Base-by-base conservation (phyloP, 30 jellyfish, hydroid and myxozoan species). In the Rhopilema esculentum region DNA sequence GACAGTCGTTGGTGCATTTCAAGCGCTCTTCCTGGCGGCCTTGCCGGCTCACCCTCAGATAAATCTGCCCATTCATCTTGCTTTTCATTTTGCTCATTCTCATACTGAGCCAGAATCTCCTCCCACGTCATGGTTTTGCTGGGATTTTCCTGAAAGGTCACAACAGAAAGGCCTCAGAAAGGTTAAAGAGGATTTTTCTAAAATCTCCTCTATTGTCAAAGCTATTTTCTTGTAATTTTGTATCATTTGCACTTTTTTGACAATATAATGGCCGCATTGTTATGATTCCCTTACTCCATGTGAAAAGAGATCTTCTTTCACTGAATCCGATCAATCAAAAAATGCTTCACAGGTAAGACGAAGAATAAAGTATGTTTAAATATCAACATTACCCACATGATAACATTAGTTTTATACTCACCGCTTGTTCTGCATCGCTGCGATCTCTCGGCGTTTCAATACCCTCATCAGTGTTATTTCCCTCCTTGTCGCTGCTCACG, bases 11-110 rank as follows among this genome's bases (percentile, higher is more conserved):
- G 97, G 75, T 95, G 99, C 96, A 95, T 80, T 32, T 88, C 99
- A n/a, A 95, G 63, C 1, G 99, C 99, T 27, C 95, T 88, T 2
- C 99, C 99, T 40, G 99, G 99, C 20, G 86, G 89, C 18, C 99
- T 91, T 24, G 88, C 88, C n/a, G 97, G 86, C 66, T 95, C 99
- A 8, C 72, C 76, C 68, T 87, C 98, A 49, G 92, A 65, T 61
- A 83, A 40, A 20, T 95, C 99, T 0, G 94, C 99, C 97, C 97
- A 95, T 27, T 80, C 77, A 22, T 89, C 92, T 68, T 81, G 88
- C 66, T 76, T 81, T n/a, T 85, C 93, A 16, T 23, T 66, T 31
- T 93, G 93, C 9, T 87, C 97, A 33, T 75, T 51, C 16, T 93
- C 98, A 63, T 93, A 93, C 91, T 93, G 98, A 7, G 97, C 93